Base-by-base conservation (phyloP, 2,797 vertebrate species). In the Distichodus sexfasciatus region DNA sequence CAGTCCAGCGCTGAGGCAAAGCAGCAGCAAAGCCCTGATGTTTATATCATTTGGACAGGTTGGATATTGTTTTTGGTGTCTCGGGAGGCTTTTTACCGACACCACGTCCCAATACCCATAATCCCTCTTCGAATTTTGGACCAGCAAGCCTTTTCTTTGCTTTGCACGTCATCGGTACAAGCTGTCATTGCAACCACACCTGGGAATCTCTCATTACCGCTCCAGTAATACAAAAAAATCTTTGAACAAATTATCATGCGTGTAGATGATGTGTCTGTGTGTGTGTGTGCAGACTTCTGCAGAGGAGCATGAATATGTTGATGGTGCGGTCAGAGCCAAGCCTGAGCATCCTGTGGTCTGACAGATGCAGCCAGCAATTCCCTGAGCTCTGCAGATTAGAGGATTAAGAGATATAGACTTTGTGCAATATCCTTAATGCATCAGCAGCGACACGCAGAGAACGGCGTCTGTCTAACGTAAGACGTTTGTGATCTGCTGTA, bases 341-440 rank as follows among this genome's bases (percentile, higher is more conserved):
- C 62, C 69, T 61, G 23, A 38, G 38, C 57, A 64, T 75, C 62
- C 50, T 58, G 64, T 46, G 51, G 66, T 63, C 63, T 71, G 75
- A 64, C 61, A 76, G 72, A 75, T 81, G 65, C 55, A 71, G 65
- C 53, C 69, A 55, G 71, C 69, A 58, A 70, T 66, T 80, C 81
- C 72, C 64, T 36, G 65, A 41, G 61, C 69, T 41, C 70, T 43
- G 33, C 72, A 77, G 76, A 77, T 82, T 77, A 76, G 62, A 75
- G 80, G 80, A 79, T 81, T 81, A 79, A 76, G 46, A 72, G 75
- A 62, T 76, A 69, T 73, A 60, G 59, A 74, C 72, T 74, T 72
- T 69, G 69, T 71, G 71, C 54, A 73, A 72, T 73, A 77, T 72
- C 66, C 71, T 75, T 69, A 78, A 75, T 54, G 71, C 76, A 64